Percentiles rank a stretch among this genome's conserved stretches.
phyloP scores from a whole-genome alignment of 2,113 vertebrate genomes.

The Pedetes capensis region DNA sequence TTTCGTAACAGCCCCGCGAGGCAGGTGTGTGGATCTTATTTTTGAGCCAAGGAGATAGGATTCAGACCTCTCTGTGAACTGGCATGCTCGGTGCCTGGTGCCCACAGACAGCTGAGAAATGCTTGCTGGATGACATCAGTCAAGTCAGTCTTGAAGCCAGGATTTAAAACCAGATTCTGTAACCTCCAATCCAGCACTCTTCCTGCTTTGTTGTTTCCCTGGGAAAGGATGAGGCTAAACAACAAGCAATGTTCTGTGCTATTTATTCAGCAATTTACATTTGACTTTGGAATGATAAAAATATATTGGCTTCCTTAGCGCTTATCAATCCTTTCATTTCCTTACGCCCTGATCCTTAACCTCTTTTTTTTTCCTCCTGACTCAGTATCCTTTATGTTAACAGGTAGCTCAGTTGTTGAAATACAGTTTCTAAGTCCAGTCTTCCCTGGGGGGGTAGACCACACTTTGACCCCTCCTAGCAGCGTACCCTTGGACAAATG shows the following conservation, averaged over 20 bases:
- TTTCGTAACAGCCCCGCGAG: background rate
- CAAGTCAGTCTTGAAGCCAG: background rate
- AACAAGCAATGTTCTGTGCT: background rate
- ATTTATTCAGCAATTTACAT: background rate
- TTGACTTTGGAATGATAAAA: background rate
- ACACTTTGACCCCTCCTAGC: background rate
- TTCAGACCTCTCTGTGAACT: background rate
- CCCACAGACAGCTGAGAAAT: background rate
- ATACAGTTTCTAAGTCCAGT: background rate
- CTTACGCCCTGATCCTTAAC: background rate
- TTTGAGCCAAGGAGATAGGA: background rate
- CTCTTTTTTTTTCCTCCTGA: background rate
- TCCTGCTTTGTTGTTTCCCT: background rate
- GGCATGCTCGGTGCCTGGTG: background rate
- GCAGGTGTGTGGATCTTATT: background rate
- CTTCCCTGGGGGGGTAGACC: slow-evolving; percentile 5
- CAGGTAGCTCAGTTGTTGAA: background rate
- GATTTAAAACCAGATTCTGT: background rate
- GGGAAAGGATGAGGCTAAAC: background rate
- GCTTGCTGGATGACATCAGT: background rate
- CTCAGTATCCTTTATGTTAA: background rate
- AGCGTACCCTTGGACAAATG: background rate
- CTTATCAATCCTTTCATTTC: background rate
- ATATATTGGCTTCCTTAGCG: background rate
- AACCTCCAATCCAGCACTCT: background rate